Percentiles rank a stretch among this genome's conserved stretches.
phyloP scores from a whole-genome alignment of 2,113 vertebrate species.

The Machaerirhynchus nigripectus region DNA sequence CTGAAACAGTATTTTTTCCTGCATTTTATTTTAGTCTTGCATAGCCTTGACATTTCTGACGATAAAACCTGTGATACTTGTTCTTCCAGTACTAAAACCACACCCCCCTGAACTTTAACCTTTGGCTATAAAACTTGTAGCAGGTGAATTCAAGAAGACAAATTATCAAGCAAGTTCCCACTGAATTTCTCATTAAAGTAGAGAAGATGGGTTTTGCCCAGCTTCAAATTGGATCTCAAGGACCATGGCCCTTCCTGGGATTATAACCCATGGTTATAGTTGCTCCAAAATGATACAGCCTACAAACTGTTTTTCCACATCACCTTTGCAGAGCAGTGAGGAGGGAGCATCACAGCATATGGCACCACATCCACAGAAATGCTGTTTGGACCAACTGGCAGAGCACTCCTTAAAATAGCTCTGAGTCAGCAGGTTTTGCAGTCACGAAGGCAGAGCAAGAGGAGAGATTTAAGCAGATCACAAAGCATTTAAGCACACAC shows the following conservation, averaged over 20 bases:
- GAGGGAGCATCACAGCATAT: neutral
- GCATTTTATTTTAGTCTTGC: neutral
- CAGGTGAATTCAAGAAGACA: neutral
- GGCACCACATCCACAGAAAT: neutral
- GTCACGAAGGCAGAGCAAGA: neutral
- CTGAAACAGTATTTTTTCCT: neutral
- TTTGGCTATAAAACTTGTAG: neutral
- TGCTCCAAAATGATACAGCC: neutral
- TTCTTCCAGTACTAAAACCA: conserved; percentile 1
- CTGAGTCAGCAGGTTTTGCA: neutral
- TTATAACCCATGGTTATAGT: neutral
- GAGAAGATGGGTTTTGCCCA: neutral
- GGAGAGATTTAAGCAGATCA: neutral
- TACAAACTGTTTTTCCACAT: neutral
- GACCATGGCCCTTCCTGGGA: neutral
- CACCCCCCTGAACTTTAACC: neutral
- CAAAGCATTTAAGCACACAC: neutral
- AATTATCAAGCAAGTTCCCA: neutral
- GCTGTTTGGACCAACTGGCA: neutral
- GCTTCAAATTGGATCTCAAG: neutral
- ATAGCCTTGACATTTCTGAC: neutral
- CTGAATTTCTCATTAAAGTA: neutral
- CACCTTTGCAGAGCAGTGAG: neutral
- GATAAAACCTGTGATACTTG: conserved; percentile 10
- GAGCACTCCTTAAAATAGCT: neutral